Percentiles rank a stretch among this genome's conserved stretches.
Evolutionary conservation across 2,888 invertebrate species (phyloP).

Genomic region (Parapristionchus giblindavisi): DNA sequence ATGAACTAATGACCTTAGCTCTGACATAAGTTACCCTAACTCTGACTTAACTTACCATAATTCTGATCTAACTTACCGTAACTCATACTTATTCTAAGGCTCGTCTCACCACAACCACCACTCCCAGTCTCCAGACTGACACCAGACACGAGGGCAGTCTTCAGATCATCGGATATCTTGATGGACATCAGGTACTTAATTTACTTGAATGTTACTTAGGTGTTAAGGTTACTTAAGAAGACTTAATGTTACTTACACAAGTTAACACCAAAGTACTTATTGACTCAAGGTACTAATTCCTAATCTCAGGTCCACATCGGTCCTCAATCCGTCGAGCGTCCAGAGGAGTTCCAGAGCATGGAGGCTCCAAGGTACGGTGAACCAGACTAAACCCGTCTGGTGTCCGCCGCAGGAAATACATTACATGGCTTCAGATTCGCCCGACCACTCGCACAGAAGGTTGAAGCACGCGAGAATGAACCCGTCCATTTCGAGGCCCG

Average conservation of each 20-base stretch:
- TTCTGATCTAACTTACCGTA: slow-evolving; percentile 67
- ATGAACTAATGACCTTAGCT: not conserved
- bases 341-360: slow-evolving; percentile 66
- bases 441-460: slow-evolving; percentile 53
- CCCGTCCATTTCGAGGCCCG: slow-evolving; percentile 98
- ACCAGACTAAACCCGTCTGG: not conserved
- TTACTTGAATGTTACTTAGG: not conserved
- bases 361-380: slow-evolving; percentile 57
- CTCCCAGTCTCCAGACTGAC: slow-evolving; percentile 74
- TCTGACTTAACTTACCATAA: not conserved
- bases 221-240: not conserved
- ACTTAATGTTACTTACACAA: not conserved
- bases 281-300: not conserved
- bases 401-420: not conserved
- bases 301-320: slow-evolving; percentile 64
- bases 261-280: not conserved
- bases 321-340: slow-evolving; percentile 63
- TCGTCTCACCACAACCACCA: slow-evolving; percentile 60
- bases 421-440: slow-evolving; percentile 52
- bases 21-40: not conserved
- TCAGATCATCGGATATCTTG: slow-evolving; percentile 87
- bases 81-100: slow-evolving; percentile 74
- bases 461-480: slow-evolving; percentile 80
- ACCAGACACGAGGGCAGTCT: slow-evolving; percentile 89
- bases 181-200: slow-evolving; percentile 75